These are phyloP conservation scores for Dunckerocampus dactyliophorus DNA, from an alignment of 2,113 vertebrate species.

Conservation along the genomic window DNA sequence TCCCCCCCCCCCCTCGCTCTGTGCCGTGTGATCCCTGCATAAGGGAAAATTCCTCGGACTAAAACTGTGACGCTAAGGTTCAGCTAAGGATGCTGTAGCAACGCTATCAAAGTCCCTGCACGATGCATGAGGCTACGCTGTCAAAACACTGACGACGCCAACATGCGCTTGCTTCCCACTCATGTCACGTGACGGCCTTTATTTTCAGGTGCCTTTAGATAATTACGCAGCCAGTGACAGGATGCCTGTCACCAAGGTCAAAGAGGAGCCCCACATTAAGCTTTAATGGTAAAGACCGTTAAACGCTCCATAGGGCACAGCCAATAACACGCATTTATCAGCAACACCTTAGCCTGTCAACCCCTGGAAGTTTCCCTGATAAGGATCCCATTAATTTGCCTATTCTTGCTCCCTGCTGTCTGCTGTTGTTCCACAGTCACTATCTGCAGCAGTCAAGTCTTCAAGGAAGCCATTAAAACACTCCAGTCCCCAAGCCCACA, in stretches of 20 bases:
- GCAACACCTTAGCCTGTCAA: constrained; percentile 35
- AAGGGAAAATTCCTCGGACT: neutral
- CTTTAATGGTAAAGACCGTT: constrained; percentile 45
- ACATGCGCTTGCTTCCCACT: constrained; percentile 1
- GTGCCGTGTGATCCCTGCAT: neutral
- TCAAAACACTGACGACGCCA: constrained; percentile 2
- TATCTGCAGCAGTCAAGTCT: constrained; percentile 7
- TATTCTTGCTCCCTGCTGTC: constrained; percentile 29
- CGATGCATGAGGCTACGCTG: constrained; percentile 5
- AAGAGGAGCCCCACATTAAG: constrained; percentile 53
- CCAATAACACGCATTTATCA: constrained; percentile 66
- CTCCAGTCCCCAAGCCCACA: constrained; percentile 11
- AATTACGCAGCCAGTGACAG: constrained; percentile 36
- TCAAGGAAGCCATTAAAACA: constrained; percentile 34
- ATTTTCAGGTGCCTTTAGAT: constrained; percentile 9
- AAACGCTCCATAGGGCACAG: constrained; percentile 55
- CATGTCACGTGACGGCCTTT: constrained; percentile 12
- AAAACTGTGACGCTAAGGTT: neutral
- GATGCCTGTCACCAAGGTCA: constrained; percentile 52
- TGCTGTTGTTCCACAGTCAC: constrained; percentile 23
- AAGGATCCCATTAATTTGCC: constrained; percentile 58
- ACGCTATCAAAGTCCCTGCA: constrained; percentile 14
- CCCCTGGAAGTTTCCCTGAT: constrained; percentile 53
- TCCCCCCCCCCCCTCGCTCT: neutral
- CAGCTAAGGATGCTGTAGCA: constrained; percentile 18